Evolutionary conservation across 2,797 vertebrate species (phyloP).

Genomic region (Gobio occitaniae): DNA sequence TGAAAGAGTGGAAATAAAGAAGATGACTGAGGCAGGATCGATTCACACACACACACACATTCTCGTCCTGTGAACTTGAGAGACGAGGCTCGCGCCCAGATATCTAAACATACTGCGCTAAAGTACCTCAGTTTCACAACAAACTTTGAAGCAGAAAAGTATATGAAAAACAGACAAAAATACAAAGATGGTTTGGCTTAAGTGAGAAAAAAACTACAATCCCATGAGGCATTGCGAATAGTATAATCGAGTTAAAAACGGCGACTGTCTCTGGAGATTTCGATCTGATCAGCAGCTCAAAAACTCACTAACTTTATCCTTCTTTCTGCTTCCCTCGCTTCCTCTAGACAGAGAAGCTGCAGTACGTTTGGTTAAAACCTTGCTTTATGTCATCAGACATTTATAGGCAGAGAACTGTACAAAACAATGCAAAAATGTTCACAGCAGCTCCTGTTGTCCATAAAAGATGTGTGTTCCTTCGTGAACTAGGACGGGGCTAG

Average conservation of each 20-base stretch:
- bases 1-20: not conserved
- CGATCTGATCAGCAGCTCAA: not conserved
- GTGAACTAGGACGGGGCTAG: not conserved
- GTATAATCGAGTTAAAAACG: too few relatives aligned
- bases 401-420: not conserved
- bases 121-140: too few relatives aligned
- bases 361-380: not conserved
- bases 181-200: too few relatives aligned
- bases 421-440: not conserved
- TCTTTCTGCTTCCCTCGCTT: not conserved
- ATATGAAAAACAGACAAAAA: not conserved
- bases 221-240: too few relatives aligned
- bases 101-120: not conserved
- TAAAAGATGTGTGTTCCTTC: not conserved
- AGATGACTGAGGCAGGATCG: not conserved
- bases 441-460: not conserved
- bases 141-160: not conserved
- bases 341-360: not conserved
- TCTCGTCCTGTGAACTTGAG: slow-evolving; percentile 11
- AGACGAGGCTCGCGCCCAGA: not conserved
- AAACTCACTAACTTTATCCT: not conserved
- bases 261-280: too few relatives aligned
- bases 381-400: not conserved
- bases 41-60: too few relatives aligned
- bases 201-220: too few relatives aligned